Percentiles rank a stretch among this genome's conserved stretches.
Evolutionary conservation across 2,888 invertebrate species (phyloP).

Genomic region (Caenorhabditis sp.): DNA sequence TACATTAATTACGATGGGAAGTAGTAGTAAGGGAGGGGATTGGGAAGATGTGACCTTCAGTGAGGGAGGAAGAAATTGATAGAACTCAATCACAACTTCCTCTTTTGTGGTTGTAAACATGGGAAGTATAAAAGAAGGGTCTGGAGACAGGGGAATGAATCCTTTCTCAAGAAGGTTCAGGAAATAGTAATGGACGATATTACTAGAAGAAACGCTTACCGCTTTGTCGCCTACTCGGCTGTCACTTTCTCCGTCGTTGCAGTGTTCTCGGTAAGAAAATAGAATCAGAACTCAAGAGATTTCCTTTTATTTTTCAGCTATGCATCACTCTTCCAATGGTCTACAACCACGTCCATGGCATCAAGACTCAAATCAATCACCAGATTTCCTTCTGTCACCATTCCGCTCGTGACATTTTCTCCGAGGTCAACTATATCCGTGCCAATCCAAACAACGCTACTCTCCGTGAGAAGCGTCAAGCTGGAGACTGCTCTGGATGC

Average conservation of each 20-base stretch:
- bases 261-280: slow-evolving; percentile 69
- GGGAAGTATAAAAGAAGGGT: slow-evolving; percentile 9
- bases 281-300: too few relatives aligned
- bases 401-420: slow-evolving; percentile 71
- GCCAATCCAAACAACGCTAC: slow-evolving; percentile 66
- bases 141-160: background rate
- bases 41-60: slow-evolving; percentile 24
- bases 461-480: slow-evolving; percentile 68
- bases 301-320: slow-evolving; percentile 46
- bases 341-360: slow-evolving; percentile 59
- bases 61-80: slow-evolving; percentile 1
- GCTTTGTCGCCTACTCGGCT: slow-evolving; percentile 72
- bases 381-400: slow-evolving; percentile 65
- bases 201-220: slow-evolving; percentile 67
- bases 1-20: slow-evolving; percentile 17
- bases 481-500: slow-evolving; percentile 74
- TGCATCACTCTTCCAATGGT: slow-evolving; percentile 65
- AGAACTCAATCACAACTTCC: slow-evolving; percentile 34
- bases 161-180: background rate
- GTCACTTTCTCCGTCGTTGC: slow-evolving; percentile 72
- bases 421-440: slow-evolving; percentile 74
- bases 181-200: slow-evolving; percentile 41
- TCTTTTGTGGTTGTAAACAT: slow-evolving; percentile 36
- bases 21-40: background rate
- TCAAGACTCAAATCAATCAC: slow-evolving; percentile 61